Evolutionary conservation across 2,888 invertebrate genomes (phyloP).

Genomic region (Peribatodes rhomboidaria): DNA sequence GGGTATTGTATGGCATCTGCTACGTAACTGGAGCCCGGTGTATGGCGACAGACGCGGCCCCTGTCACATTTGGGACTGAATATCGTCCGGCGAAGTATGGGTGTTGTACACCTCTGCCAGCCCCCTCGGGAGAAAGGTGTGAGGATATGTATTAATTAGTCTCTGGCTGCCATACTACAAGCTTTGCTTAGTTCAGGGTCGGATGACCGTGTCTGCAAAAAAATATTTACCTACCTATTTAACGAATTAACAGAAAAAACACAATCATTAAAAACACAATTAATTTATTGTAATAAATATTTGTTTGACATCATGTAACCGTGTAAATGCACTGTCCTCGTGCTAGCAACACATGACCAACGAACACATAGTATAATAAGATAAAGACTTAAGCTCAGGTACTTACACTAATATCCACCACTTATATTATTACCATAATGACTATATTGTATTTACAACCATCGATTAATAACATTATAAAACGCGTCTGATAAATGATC

Average conservation of each 20-base stretch:
- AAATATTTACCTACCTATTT: too few species aligned
- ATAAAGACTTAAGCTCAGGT: slow-evolving; percentile 62
- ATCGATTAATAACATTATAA: not conserved
- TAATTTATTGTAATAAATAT: slow-evolving; percentile 40
- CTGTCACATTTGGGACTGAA: too few species aligned
- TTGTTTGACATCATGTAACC: slow-evolving; percentile 42
- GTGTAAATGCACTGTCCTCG: slow-evolving; percentile 61
- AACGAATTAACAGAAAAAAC: not conserved
- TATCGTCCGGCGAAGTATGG: too few species aligned
- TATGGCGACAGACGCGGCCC: too few species aligned
- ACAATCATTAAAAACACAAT: slow-evolving; percentile 27
- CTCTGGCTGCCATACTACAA: too few species aligned
- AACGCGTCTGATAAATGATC: not conserved
- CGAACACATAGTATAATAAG: slow-evolving; percentile 43
- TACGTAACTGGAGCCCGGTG: too few species aligned
- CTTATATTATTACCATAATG: slow-evolving; percentile 46
- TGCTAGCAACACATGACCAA: slow-evolving; percentile 42
- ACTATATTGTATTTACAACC: slow-evolving; percentile 43
- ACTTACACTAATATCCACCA: slow-evolving; percentile 63
- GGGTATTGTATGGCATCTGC: too few species aligned
- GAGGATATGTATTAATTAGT: too few species aligned
- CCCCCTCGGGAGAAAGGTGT: too few species aligned
- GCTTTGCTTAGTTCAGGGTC: too few species aligned
- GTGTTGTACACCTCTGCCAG: too few species aligned
- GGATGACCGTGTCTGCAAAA: too few species aligned